Base-by-base conservation (phyloP, 2,888 invertebrate genomes). In the Molanna angustata region DNA sequence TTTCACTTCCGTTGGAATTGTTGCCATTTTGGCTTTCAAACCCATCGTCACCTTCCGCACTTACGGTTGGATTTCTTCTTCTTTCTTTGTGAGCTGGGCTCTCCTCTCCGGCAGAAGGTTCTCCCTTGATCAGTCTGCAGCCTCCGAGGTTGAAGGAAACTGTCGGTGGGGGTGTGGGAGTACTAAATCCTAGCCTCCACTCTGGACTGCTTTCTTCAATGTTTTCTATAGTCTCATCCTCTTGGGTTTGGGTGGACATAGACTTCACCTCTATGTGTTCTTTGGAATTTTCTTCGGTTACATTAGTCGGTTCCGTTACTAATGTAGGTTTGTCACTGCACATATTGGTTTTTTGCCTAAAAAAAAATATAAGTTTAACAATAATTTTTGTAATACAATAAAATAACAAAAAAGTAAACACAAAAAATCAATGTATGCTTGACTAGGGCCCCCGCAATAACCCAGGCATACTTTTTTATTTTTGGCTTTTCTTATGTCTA, bases 1-100 rank as follows among this genome's bases (percentile, higher is more conserved):
- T 58, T 13, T 58, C 80, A 63, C 86, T 86, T 48, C 81, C 82
- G 63, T 85, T 83, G 0, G 89, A 89, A 60, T 85, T 86, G 66
- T 89, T 89, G 7, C 89, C 89, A 63, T 88, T 90, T 6, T 91
- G 77, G 67, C 90, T 90, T 72, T 91, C 91, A 64, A 91, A 90
- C 11, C 90, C 91, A 65, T 91, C 90, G 65, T 91, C 91, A 65
- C 89, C 76, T 54, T 78, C 78, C 2, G 45, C 54, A 40, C 21
- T 17, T 31, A n/a, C 31, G 46, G 48, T 49, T 39, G 47, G 18
- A 19, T 33, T 22, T 37, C n/a, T 19, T 11, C 22, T 35, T 39
- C 51, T 49, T 18, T 37, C 37, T 27, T 27, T 32, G 7, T 47
- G 35, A 31, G 42, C 40, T 2, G 54, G 53, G 37, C 42, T 49